These are phyloP conservation scores for Petroica traversi DNA, from an alignment of 2,113 vertebrate species.

Conservation along the genomic window DNA sequence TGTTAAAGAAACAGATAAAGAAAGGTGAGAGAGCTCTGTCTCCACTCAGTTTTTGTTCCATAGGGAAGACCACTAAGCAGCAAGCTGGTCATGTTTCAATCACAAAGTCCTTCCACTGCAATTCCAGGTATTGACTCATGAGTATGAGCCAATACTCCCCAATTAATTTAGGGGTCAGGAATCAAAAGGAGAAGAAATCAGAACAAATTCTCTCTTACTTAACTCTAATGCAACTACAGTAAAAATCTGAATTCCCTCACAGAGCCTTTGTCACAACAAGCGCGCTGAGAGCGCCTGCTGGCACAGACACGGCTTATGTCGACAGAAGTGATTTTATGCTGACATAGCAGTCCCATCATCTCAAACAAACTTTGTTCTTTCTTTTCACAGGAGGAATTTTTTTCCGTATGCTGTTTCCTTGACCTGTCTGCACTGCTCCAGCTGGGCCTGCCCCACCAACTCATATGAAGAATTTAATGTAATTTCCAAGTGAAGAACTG, in stretches of 20 bases:
- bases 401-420: neutral
- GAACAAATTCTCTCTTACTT: neutral
- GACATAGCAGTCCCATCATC: neutral
- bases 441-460: neutral
- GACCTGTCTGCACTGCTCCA: neutral
- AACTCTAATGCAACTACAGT: neutral
- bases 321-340: constrained; percentile 19
- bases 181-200: neutral
- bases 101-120: neutral
- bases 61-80: neutral
- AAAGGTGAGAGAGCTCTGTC: neutral
- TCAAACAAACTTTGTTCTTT: neutral
- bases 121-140: neutral
- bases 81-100: neutral
- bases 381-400: neutral
- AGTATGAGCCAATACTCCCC: neutral
- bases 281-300: neutral
- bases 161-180: rapidly evolving
- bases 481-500: neutral
- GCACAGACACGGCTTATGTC: neutral
- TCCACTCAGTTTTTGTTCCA: neutral
- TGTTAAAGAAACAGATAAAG: neutral
- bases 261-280: neutral
- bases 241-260: neutral
- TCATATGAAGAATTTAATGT: neutral